These are phyloP conservation scores for Saxidomus purpurata DNA, from an alignment of 1,140 invertebrate genomes.

Conservation along the genomic window DNA sequence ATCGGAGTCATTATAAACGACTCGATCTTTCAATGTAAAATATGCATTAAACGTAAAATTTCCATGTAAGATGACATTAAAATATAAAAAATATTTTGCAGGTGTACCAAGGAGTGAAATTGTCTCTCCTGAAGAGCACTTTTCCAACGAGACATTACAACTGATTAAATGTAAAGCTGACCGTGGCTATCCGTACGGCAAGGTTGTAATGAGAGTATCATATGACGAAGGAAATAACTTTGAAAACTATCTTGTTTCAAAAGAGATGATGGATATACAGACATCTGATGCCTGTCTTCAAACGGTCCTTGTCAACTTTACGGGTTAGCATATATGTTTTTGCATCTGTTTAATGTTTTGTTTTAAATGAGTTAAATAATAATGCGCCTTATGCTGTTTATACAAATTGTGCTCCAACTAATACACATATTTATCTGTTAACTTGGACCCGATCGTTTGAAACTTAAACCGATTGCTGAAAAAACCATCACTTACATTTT, in stretches of 20 bases:
- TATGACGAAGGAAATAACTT: not conserved
- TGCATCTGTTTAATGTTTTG: too few species aligned
- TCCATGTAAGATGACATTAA: too few species aligned
- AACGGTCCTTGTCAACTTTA: not conserved
- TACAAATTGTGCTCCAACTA: too few species aligned
- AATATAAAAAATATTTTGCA: too few species aligned
- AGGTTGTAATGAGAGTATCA: not conserved
- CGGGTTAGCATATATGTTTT: not conserved
- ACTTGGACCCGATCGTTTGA: too few species aligned
- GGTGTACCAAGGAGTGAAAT: not conserved
- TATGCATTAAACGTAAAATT: too few species aligned
- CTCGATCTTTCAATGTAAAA: too few species aligned
- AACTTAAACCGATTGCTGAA: too few species aligned
- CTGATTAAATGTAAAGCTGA: constrained; percentile 1
- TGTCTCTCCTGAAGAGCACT: not conserved
- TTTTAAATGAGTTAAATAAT: not conserved
- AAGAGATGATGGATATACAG: not conserved
- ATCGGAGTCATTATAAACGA: too few species aligned
- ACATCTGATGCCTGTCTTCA: not conserved
- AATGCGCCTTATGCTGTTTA: too few species aligned
- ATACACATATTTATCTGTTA: too few species aligned
- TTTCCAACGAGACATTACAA: not conserved
- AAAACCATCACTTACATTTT: too few species aligned
- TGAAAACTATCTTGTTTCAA: not conserved
- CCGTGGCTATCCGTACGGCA: not conserved